Conservation (phyloP, 2,797 vertebrate genomes). For the Oceanodroma leucorhoa region DNA sequence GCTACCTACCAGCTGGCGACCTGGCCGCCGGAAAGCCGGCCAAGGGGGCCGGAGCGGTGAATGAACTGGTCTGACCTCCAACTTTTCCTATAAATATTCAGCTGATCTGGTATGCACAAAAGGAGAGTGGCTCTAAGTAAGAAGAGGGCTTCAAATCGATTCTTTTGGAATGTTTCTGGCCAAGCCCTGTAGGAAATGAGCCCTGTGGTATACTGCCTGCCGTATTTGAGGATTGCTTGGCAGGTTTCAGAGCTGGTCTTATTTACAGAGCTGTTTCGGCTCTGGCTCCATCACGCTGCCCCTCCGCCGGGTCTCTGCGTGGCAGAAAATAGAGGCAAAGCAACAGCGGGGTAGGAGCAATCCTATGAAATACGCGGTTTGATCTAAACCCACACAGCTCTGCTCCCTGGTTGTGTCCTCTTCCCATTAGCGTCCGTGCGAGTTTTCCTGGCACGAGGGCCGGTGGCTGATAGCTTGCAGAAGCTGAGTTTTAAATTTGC, state of each 20-base stretch:
- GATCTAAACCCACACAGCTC: not conserved
- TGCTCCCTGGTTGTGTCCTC: not conserved
- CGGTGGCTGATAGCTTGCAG: constrained; percentile 22
- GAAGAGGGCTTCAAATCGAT: not conserved
- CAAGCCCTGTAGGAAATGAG: not conserved
- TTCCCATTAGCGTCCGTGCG: not conserved
- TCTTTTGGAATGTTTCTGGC: not conserved
- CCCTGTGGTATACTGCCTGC: not conserved
- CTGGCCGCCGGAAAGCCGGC: not conserved
- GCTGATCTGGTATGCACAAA: not conserved
- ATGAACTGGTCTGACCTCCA: not conserved
- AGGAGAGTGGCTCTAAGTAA: not conserved
- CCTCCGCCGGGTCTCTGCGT: accelerated
- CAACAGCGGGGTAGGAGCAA: not conserved
- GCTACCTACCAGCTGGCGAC: constrained; percentile 3
- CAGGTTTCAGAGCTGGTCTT: not conserved
- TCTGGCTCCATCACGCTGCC: not conserved
- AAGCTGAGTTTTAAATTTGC: constrained; percentile 7
- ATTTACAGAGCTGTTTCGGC: not conserved
- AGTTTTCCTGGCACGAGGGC: not conserved
- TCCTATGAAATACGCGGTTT: not conserved
- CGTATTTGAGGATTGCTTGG: accelerated
- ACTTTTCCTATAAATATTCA: constrained; percentile 13
- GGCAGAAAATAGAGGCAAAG: not conserved
- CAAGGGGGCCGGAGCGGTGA: accelerated